Evolutionary conservation across 2,797 vertebrate genomes (phyloP).

Genomic region (Perodicticus potto): DNA sequence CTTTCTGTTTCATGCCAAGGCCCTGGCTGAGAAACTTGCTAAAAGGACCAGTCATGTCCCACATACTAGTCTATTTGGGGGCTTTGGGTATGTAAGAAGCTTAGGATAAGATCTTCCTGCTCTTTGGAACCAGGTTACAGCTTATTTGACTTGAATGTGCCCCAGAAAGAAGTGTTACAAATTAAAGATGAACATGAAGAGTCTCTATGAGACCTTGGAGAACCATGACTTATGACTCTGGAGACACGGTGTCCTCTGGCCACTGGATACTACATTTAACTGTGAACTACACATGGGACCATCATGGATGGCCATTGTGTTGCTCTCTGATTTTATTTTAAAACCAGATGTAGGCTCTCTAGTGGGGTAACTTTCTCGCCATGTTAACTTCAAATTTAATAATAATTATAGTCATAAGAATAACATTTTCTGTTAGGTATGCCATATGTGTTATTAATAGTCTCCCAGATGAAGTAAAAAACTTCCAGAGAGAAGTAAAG

Average conservation of each 20-base stretch:
- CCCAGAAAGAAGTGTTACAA: neutral
- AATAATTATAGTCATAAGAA: neutral
- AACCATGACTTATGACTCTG: neutral
- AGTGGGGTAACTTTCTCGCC: neutral
- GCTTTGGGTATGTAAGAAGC: neutral
- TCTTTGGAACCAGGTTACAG: neutral
- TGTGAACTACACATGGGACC: neutral
- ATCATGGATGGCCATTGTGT: neutral
- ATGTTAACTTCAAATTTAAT: conserved; percentile 12
- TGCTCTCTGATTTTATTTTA: neutral
- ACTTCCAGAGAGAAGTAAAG: neutral
- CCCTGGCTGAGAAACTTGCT: neutral
- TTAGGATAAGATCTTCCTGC: neutral
- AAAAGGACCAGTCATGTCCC: neutral
- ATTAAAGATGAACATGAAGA: neutral
- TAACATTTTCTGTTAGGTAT: neutral
- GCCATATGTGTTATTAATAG: neutral
- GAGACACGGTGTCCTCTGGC: neutral
- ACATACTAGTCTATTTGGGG: neutral
- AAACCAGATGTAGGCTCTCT: neutral
- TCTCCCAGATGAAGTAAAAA: neutral
- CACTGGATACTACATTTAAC: neutral
- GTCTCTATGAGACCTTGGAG: neutral
- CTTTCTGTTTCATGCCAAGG: neutral
- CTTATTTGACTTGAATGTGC: neutral